phyloP scores from a whole-genome alignment of 2,113 vertebrate genomes.

The Chloropsis hardwickii region DNA sequence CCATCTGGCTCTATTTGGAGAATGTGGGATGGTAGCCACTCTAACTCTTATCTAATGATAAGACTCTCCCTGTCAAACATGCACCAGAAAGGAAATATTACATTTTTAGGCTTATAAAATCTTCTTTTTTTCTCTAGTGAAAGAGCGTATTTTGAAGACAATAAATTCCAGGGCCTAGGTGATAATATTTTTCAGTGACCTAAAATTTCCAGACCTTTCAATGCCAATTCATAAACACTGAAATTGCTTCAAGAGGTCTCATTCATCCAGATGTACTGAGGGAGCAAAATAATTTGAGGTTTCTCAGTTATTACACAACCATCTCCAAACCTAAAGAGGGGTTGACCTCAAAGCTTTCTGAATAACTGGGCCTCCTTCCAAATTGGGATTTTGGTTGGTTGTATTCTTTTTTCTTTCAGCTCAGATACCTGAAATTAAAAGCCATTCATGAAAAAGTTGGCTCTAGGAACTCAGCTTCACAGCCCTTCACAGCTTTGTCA shows the following conservation, averaged over 20 bases:
- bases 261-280: background rate
- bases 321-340: background rate
- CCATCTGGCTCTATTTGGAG: conserved; percentile 72
- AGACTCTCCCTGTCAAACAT: conserved; percentile 57
- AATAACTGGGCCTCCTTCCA: background rate
- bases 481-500: background rate
- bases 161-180: background rate
- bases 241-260: background rate
- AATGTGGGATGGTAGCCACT: conserved; percentile 69
- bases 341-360: background rate
- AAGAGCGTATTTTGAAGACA: background rate
- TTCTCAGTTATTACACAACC: background rate
- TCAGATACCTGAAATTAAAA: conserved; percentile 21
- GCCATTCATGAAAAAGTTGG: background rate
- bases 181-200: background rate
- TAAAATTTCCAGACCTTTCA: background rate
- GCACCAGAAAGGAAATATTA: conserved; percentile 48
- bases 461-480: background rate
- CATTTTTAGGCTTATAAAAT: background rate
- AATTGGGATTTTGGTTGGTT: background rate
- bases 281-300: background rate
- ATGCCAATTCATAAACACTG: background rate
- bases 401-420: background rate
- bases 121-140: background rate
- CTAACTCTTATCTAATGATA: conserved; percentile 68